Evolutionary conservation across 2,888 invertebrate genomes (phyloP), one percentile per base, ranked within the genome.

Genomic region (Stenichneumon culpator): DNA sequence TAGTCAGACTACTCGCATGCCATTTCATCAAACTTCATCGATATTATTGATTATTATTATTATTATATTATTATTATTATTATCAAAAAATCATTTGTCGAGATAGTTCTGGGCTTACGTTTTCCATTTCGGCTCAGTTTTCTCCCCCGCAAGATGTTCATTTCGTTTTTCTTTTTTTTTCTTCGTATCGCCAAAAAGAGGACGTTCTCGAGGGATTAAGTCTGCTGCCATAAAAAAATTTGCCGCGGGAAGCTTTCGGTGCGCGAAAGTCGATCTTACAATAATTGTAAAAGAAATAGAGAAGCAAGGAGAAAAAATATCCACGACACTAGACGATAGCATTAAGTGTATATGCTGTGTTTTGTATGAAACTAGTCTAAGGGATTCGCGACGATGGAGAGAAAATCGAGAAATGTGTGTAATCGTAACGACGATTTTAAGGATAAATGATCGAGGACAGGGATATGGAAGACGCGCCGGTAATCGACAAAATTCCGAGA

Each of bases 311-410:
- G 32, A 63, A 32, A 36, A 73, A 78, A 74, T 79, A 78, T 83
- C 36, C 77, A 80, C 68, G 60, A 86, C 68, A 79, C 72, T 83
- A 80, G 73, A 72, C 39, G 52, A 75, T 82, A 83, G 81, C 82
- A 82, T 67, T 79, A 79, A 79, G 73, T 86, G 84, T 82, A 80
- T 63, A 82, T 84, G 87, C 84, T 80, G 84, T 80, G 84, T 86
- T 88, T 91, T 91, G 85, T 91, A 91, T 90, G 89, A 89, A 89
- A 90, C 89, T 91, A 90, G 90, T 91, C 88, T 90, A 90, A 90
- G 89, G 75, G 36, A 82, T 11, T 77, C 82, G 79, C 72, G 57
- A 72, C 54, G 7, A 39, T 39, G 39, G 39, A 11, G 39, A 39
- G 57, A 44, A 65, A 67, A 50, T 39, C 39, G 39, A 28, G 36